Evolutionary conservation across 2,888 invertebrate genomes (phyloP).

Genomic region (Syrphus vitripennis): DNA sequence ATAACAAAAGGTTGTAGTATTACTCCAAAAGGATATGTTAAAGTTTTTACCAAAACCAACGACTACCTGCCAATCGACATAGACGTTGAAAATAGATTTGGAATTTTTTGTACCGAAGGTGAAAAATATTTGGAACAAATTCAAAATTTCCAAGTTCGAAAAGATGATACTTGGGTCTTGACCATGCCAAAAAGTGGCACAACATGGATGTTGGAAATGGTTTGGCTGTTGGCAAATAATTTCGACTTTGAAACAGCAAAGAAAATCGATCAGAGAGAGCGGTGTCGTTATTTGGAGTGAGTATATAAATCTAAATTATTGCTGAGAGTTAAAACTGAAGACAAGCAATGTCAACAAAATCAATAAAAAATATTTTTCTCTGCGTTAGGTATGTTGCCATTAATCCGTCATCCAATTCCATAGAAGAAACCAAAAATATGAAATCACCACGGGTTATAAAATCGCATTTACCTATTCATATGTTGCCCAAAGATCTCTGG

Average conservation of each 20-base stretch:
- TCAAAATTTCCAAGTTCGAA: constrained; percentile 68
- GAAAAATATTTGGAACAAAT: constrained; percentile 28
- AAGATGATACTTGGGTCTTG: constrained; percentile 72
- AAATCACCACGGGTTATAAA: constrained; percentile 73
- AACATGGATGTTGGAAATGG: constrained; percentile 74
- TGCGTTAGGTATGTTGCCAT: constrained; percentile 3
- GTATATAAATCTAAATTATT: too few relatives aligned
- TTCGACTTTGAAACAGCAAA: constrained; percentile 71
- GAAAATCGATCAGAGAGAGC: background rate
- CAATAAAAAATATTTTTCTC: too few relatives aligned
- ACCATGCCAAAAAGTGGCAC: constrained; percentile 73
- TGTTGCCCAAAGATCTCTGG: constrained; percentile 73
- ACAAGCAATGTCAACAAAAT: too few relatives aligned
- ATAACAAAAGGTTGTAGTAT: background rate
- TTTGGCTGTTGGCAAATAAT: constrained; percentile 73
- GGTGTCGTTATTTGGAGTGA: constrained; percentile 71
- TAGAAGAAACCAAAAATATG: constrained; percentile 22
- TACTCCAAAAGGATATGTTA: background rate
- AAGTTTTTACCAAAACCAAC: background rate
- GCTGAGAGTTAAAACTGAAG: too few relatives aligned
- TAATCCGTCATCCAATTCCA: background rate
- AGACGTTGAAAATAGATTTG: background rate
- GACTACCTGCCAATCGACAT: background rate
- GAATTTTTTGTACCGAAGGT: background rate
- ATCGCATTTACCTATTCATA: constrained; percentile 73